These are phyloP conservation scores for Chouioia cunea DNA, from an alignment of 2,888 invertebrate genomes.

Conservation along the genomic window DNA sequence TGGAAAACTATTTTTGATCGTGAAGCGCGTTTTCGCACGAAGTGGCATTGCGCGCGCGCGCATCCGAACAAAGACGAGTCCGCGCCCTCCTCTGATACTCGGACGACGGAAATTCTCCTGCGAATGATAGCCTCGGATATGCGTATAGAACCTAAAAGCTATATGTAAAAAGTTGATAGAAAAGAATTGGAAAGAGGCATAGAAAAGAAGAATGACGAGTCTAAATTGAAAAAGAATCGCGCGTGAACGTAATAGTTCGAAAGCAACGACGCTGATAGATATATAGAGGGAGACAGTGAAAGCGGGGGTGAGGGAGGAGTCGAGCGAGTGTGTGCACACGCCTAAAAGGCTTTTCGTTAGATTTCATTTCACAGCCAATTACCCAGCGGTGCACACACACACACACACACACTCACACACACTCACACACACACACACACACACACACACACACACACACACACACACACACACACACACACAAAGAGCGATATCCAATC, in stretches of 20 bases:
- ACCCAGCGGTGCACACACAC: constrained; percentile 50
- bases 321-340: constrained; percentile 64
- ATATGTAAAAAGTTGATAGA: not conserved
- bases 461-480: constrained; percentile 51
- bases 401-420: too few species aligned
- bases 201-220: too few species aligned
- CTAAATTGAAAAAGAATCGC: not conserved
- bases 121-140: constrained; percentile 39
- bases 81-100: too few species aligned
- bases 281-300: constrained; percentile 32
- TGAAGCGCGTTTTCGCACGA: constrained; percentile 52
- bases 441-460: constrained; percentile 6
- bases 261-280: not conserved
- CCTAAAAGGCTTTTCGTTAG: constrained; percentile 69
- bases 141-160: constrained; percentile 26
- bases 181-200: too few species aligned
- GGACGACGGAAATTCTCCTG: too few species aligned
- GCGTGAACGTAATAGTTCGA: constrained; percentile 5
- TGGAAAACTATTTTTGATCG: constrained; percentile 62
- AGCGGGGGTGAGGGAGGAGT: constrained; percentile 48
- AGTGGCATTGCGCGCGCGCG: constrained; percentile 26
- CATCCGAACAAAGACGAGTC: too few species aligned
- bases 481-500: constrained; percentile 50
- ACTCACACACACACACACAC: constrained; percentile 52
- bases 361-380: constrained; percentile 69